Evolutionary conservation across 2,888 invertebrate genomes (phyloP).

Genomic region (Dysmachus trigonus): DNA sequence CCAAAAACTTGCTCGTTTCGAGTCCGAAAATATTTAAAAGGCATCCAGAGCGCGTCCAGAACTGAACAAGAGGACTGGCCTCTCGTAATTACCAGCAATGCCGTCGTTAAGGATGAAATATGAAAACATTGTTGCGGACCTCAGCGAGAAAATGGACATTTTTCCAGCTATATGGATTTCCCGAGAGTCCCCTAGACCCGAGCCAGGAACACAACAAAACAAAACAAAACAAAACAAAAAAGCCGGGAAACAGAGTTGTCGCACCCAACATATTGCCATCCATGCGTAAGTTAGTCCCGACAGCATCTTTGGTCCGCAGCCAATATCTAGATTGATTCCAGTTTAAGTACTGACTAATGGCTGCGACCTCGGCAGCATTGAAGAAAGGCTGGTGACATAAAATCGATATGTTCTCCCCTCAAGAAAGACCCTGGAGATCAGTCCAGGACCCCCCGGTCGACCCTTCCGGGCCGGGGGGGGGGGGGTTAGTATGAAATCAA

Average conservation of each 20-base stretch:
- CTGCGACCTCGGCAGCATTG: slow-evolving; percentile 9
- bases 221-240: too few relatives aligned
- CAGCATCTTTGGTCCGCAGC: slow-evolving; percentile 10
- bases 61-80: not conserved
- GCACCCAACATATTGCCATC: slow-evolving; percentile 9
- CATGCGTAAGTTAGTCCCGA: slow-evolving; percentile 14
- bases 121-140: not conserved
- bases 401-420: slow-evolving; percentile 11
- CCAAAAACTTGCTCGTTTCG: not conserved
- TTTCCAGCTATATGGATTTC: not conserved
- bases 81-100: not conserved
- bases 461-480: not conserved
- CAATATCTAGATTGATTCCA: slow-evolving; percentile 41
- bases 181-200: not conserved
- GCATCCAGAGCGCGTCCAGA: too few relatives aligned
- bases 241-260: not conserved
- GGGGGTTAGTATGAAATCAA: slow-evolving; percentile 23
- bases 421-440: not conserved
- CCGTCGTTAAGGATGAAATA: not conserved
- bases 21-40: not conserved
- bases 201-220: not conserved
- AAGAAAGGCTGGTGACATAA: slow-evolving; percentile 24
- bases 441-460: not conserved
- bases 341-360: slow-evolving; percentile 42
- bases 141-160: not conserved